These are phyloP conservation scores for Potamilus streckersoni DNA, from an alignment of 1,140 invertebrate genomes.

Conservation along the genomic window DNA sequence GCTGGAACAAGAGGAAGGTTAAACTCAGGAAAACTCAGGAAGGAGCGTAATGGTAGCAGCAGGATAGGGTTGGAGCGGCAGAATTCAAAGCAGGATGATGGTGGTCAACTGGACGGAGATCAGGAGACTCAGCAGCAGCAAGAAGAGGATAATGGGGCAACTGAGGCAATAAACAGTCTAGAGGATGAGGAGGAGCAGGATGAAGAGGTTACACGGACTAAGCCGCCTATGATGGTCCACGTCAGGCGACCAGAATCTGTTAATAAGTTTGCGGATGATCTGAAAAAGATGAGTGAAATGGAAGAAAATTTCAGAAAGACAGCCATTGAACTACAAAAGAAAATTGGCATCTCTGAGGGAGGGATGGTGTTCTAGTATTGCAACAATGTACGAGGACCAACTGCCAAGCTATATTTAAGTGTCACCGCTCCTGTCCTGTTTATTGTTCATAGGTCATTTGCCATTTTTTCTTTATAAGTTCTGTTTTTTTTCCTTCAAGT, in stretches of 20 bases:
- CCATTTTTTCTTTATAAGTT: too few relatives aligned
- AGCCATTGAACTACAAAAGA: slow-evolving; percentile 24
- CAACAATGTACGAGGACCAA: too few relatives aligned
- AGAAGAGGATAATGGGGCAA: slow-evolving; percentile 1
- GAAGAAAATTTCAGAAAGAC: slow-evolving; percentile 26
- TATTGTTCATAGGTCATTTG: too few relatives aligned
- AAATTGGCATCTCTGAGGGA: slow-evolving; percentile 16
- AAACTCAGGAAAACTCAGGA: too few relatives aligned
- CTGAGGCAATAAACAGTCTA: neutral
- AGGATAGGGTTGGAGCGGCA: too few relatives aligned
- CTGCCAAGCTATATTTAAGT: too few relatives aligned
- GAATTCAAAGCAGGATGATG: too few relatives aligned
- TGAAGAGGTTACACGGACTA: slow-evolving; percentile 7
- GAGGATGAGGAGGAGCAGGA: neutral
- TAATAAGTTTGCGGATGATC: slow-evolving; percentile 30
- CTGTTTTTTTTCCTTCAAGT: too few relatives aligned
- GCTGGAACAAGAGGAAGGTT: too few relatives aligned
- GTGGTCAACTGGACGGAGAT: neutral
- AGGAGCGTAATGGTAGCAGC: too few relatives aligned
- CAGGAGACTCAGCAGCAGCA: neutral
- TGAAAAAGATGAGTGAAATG: slow-evolving; percentile 22
- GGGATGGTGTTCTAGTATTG: slow-evolving; percentile 16
- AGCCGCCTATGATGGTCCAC: slow-evolving; percentile 24
- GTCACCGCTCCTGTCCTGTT: too few relatives aligned
- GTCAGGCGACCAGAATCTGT: slow-evolving; percentile 17